These are phyloP conservation scores for Vicugna pacos DNA, from an alignment of 2,113 vertebrate genomes.

Conservation along the genomic window DNA sequence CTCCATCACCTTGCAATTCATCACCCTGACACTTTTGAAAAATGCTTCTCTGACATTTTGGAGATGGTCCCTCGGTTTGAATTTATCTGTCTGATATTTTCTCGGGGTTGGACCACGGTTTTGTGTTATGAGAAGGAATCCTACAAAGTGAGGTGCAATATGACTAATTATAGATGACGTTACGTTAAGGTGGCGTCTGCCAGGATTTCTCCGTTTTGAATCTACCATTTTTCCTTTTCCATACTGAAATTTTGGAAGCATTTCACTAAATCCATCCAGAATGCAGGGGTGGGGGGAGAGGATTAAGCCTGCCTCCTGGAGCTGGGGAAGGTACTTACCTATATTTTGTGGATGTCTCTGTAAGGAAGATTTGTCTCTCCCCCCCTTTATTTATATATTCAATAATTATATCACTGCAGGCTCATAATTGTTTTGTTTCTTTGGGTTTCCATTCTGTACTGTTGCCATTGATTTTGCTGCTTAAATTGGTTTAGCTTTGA, in stretches of 20 bases:
- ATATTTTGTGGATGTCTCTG: background rate
- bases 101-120: background rate
- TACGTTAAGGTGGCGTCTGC: background rate
- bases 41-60: background rate
- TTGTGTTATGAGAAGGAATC: background rate
- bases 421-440: background rate
- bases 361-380: background rate
- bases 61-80: background rate
- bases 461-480: background rate
- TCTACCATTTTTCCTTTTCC: background rate
- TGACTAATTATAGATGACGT: accelerated
- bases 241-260: background rate
- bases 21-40: background rate
- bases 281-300: accelerated
- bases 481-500: background rate
- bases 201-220: background rate
- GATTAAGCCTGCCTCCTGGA: background rate
- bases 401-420: background rate
- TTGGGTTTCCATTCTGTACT: background rate
- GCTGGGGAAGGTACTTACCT: background rate
- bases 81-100: background rate
- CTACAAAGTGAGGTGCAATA: background rate
- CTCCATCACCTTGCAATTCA: background rate
- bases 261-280: background rate
- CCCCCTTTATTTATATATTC: background rate